phyloP scores from a whole-genome alignment of 2,113 vertebrate species.

The Baryphthengus martii region DNA sequence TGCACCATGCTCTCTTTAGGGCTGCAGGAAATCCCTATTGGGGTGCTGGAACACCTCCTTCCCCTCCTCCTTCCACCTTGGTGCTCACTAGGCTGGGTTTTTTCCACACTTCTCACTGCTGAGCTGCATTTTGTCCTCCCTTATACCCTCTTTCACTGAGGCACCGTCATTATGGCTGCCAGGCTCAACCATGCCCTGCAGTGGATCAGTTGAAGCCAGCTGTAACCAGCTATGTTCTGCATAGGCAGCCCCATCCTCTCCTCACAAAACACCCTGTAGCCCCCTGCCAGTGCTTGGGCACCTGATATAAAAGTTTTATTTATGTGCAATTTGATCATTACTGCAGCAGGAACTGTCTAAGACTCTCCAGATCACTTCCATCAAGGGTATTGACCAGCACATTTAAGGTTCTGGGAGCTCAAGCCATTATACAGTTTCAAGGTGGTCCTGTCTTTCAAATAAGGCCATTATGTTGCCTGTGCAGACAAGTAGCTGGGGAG shows the following conservation, averaged over 20 bases:
- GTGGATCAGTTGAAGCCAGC: not conserved
- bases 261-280: fast-evolving
- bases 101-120: not conserved
- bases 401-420: not conserved
- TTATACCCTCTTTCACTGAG: not conserved
- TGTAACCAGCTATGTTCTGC: not conserved
- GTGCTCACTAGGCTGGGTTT: not conserved
- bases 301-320: not conserved
- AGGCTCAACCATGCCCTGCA: not conserved
- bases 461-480: fast-evolving
- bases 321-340: fast-evolving
- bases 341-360: not conserved
- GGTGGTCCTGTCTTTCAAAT: not conserved
- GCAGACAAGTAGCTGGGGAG: not conserved
- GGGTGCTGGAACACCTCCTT: fast-evolving
- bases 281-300: fast-evolving
- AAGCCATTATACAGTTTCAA: fast-evolving
- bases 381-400: not conserved
- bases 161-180: not conserved
- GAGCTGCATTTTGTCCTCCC: not conserved
- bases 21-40: not conserved
- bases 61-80: not conserved
- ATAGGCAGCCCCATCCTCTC: not conserved
- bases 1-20: not conserved
- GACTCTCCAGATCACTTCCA: not conserved